Evolutionary conservation across 2,888 invertebrate genomes (phyloP).

Genomic region (Chloroclystis v-ata): DNA sequence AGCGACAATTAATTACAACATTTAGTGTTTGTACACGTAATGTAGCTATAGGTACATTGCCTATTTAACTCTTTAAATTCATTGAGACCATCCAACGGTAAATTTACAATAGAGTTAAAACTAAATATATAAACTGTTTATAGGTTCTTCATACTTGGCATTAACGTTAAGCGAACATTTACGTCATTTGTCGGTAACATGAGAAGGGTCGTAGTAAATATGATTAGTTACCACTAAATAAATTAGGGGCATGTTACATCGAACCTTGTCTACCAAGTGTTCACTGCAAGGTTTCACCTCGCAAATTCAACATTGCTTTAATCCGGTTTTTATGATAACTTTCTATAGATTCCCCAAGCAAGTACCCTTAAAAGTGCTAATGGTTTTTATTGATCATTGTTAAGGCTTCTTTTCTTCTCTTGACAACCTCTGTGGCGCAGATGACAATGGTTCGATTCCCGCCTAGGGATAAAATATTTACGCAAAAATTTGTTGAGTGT

Average conservation of each 20-base stretch:
- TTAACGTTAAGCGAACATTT: too few relatives aligned
- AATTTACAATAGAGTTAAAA: too few relatives aligned
- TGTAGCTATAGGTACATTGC: too few relatives aligned
- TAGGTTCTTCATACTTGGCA: too few relatives aligned
- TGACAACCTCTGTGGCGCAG: too few relatives aligned
- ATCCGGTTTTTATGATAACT: slow-evolving; percentile 65
- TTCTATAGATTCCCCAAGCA: slow-evolving; percentile 69
- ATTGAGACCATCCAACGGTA: too few relatives aligned
- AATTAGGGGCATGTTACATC: slow-evolving; percentile 33
- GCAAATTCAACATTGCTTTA: slow-evolving; percentile 54
- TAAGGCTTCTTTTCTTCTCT: slow-evolving; percentile 6
- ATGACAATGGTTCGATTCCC: too few relatives aligned
- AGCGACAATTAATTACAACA: too few relatives aligned
- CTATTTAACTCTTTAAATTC: neutral
- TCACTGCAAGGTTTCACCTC: slow-evolving; percentile 44
- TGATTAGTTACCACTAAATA: neutral
- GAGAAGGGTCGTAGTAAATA: slow-evolving; percentile 2
- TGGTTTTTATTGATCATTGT: slow-evolving; percentile 47
- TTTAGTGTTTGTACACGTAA: too few relatives aligned
- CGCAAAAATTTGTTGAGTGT: too few relatives aligned
- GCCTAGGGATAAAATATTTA: too few relatives aligned
- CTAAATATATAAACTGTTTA: too few relatives aligned
- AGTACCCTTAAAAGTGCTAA: slow-evolving; percentile 67
- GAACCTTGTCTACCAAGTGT: slow-evolving; percentile 26
- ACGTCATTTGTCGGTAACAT: neutral